Evolutionary conservation across 2,888 invertebrate genomes (phyloP).

Genomic region (Lordiphosa fenestrarum): DNA sequence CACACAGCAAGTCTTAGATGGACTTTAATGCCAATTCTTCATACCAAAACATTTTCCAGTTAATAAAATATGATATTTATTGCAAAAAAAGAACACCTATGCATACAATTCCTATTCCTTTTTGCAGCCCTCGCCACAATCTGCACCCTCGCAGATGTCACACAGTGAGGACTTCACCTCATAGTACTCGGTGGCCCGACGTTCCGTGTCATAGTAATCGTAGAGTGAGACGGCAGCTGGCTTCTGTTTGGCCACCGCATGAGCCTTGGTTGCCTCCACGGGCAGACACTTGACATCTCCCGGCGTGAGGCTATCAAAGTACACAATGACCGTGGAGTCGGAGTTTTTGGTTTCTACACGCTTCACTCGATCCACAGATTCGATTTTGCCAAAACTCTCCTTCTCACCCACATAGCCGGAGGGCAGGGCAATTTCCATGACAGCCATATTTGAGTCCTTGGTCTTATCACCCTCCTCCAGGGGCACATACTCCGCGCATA

Average conservation of each 20-base stretch:
- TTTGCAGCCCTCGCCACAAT: slow-evolving; percentile 78
- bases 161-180: slow-evolving; percentile 84
- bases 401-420: slow-evolving; percentile 94
- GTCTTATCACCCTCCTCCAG: slow-evolving; percentile 56
- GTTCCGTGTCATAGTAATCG: slow-evolving; percentile 93
- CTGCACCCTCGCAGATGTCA: slow-evolving; percentile 89
- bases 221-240: slow-evolving; percentile 91
- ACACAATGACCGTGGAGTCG: slow-evolving; percentile 84
- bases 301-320: slow-evolving; percentile 85
- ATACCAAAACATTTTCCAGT: too few relatives aligned
- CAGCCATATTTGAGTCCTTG: slow-evolving; percentile 90
- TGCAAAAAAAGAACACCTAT: neutral
- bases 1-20: neutral
- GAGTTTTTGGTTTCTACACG: slow-evolving; percentile 86
- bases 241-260: slow-evolving; percentile 92
- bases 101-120: slow-evolving; percentile 16
- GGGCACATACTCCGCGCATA: slow-evolving; percentile 86
- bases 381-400: slow-evolving; percentile 85
- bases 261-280: slow-evolving; percentile 89
- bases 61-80: slow-evolving; percentile 14
- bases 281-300: slow-evolving; percentile 88
- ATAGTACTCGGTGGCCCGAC: slow-evolving; percentile 75
- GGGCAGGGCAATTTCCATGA: slow-evolving; percentile 93
- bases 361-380: slow-evolving; percentile 80
- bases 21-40: too few relatives aligned